These are phyloP conservation scores for Lasioglossum lativentre DNA, from an alignment of 2,888 invertebrate species.

Conservation along the genomic window DNA sequence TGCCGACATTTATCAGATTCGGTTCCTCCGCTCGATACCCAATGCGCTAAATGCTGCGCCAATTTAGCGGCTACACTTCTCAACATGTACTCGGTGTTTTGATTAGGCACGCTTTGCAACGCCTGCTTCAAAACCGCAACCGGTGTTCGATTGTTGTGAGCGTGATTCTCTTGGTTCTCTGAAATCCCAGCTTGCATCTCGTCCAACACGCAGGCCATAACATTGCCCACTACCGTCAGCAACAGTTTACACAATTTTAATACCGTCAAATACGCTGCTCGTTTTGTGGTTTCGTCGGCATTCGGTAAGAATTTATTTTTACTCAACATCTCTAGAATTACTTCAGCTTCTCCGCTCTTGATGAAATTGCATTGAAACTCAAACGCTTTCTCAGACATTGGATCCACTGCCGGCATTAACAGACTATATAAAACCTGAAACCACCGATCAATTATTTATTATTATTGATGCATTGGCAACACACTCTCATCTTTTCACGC, in stretches of 20 bases:
- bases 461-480: neutral
- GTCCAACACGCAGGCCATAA: conserved; percentile 88
- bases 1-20: conserved; percentile 86
- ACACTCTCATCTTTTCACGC: neutral
- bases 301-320: conserved; percentile 93
- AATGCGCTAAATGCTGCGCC: conserved; percentile 92
- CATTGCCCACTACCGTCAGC: conserved; percentile 94
- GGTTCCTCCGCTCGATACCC: conserved; percentile 86
- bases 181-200: conserved; percentile 85
- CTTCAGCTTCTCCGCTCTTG: conserved; percentile 88
- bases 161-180: conserved; percentile 83
- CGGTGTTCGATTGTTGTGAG: conserved; percentile 83
- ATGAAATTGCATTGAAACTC: conserved; percentile 90
- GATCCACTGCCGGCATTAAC: conserved; percentile 95
- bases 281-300: conserved; percentile 91
- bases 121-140: conserved; percentile 91
- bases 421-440: conserved; percentile 93
- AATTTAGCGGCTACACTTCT: conserved; percentile 93
- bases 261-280: conserved; percentile 94
- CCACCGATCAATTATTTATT: conserved; percentile 15
- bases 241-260: conserved; percentile 95
- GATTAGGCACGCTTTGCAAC: conserved; percentile 93
- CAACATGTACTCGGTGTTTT: conserved; percentile 93
- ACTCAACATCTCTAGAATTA: conserved; percentile 92
- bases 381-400: conserved; percentile 90